Evolutionary conservation across 2,888 invertebrate genomes (phyloP).

Genomic region (Dyspetes luteomarginatus): DNA sequence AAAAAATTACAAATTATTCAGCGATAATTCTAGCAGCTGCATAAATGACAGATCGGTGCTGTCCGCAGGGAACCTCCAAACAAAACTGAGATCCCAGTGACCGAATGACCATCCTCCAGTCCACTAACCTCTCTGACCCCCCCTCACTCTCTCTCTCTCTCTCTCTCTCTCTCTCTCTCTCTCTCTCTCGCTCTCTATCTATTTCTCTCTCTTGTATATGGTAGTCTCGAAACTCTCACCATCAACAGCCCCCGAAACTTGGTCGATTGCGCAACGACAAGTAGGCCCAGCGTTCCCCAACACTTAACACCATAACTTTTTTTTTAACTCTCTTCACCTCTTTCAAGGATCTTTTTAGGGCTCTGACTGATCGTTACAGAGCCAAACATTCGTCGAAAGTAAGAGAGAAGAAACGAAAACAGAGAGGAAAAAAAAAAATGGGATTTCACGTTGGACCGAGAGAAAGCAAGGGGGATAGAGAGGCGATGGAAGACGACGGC

Average conservation of each 20-base stretch:
- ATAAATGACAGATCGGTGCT: background rate
- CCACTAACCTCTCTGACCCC: slow-evolving; percentile 33
- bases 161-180: background rate
- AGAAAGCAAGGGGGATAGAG: background rate
- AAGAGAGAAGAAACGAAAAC: background rate
- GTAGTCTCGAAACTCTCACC: slow-evolving; percentile 28
- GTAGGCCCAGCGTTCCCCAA: slow-evolving; percentile 13
- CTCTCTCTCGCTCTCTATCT: background rate
- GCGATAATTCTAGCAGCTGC: too few species aligned
- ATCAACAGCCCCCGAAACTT: slow-evolving; percentile 28
- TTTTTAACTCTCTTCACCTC: slow-evolving; percentile 9
- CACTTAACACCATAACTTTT: slow-evolving; percentile 44
- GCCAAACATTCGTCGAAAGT: slow-evolving; percentile 34
- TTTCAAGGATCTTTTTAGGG: slow-evolving; percentile 17
- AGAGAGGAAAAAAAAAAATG: slow-evolving; percentile 5
- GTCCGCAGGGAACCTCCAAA: background rate
- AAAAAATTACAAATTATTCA: too few species aligned
- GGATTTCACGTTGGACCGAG: slow-evolving; percentile 27
- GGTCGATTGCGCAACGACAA: slow-evolving; percentile 55
- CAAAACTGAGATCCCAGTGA: slow-evolving; percentile 32
- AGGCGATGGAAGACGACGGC: slow-evolving; percentile 15
- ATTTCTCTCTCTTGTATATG: background rate
- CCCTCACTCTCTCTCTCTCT: background rate
- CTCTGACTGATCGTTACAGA: slow-evolving; percentile 19
- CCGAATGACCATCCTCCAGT: slow-evolving; percentile 26